Base-by-base conservation (phyloP, 2,888 invertebrate genomes). In the Megaustenia siamemsis region DNA sequence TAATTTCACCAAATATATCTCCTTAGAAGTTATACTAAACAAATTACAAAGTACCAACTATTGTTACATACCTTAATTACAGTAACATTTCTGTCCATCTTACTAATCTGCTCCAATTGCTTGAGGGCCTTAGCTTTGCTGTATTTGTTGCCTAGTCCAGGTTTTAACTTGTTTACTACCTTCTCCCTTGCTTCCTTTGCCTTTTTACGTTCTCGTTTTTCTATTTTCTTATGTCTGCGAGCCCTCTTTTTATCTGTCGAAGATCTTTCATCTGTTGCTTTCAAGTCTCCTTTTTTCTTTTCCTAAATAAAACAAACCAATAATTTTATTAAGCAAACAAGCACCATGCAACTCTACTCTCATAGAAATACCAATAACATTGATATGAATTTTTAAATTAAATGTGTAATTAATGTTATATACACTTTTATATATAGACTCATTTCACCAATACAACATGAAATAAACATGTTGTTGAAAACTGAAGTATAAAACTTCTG, bases 221-320 rank as follows among this genome's bases (percentile, higher is more conserved):
- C 88, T 32, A 83, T 86, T 86, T 93, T 94, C 89, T 93, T 93
- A 79, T 89, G 85, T 77, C 98, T 96, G 85, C 98, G 95, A 89
- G 97, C 97, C 77, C 98, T 96, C 89, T 98, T 97, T 94, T 96
- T 97, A 92, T 99, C 98, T 0, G 98, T 97, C 82, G 95, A 95
- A 0, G 96, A 96, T 86, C 97, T 95, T 94, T 99, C 99, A 21
- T 96, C 96, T 94, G 96, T 96, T 40, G 97, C 96, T 88, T 95
- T 95, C 83, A 95, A 80, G 75, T 95, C 95, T n/a, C 95, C 92
- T 89, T 93, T 90, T 66, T 88, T 82, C 89, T 93, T 94, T 28
- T 90, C 92, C 93, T 94, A 83, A 3, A 80, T 0, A 53, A 80
- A 49, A 18, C 18, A 45, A 53, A 66, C 1, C 24, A 73, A 12